These are phyloP conservation scores for Phocoena phocoena DNA, from an alignment of 2,113 vertebrate genomes.

Conservation along the genomic window DNA sequence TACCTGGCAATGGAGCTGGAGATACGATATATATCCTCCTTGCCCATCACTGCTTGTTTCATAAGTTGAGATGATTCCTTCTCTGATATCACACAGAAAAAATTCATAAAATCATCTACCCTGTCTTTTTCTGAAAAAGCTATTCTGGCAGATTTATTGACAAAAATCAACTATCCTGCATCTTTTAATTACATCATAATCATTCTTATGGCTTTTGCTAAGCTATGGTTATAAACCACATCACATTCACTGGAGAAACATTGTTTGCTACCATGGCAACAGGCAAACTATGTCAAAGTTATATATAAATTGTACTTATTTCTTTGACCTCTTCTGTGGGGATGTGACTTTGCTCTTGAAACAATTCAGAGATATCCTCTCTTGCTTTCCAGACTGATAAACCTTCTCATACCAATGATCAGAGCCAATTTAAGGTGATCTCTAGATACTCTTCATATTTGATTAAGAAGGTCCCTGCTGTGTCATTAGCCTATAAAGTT, in stretches of 20 bases:
- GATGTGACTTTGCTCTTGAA: background rate
- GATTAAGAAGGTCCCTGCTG: background rate
- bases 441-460: background rate
- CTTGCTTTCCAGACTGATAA: background rate
- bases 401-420: background rate
- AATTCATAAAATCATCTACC: background rate
- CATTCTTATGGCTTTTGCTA: background rate
- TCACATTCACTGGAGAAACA: background rate
- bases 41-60: background rate
- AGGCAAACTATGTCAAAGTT: background rate
- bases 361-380: background rate
- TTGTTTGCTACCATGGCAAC: background rate
- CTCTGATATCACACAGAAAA: background rate
- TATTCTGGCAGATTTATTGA: background rate
- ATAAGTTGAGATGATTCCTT: background rate
- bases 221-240: background rate
- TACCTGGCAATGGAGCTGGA: background rate
- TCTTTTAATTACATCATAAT: background rate
- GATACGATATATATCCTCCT: background rate
- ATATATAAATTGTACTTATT: background rate
- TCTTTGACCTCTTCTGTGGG: background rate
- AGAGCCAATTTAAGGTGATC: background rate
- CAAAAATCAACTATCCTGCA: background rate
- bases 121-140: background rate
- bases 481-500: background rate